Evolutionary conservation across 1,140 invertebrate species (phyloP), one percentile per base, ranked within the genome.

Genomic region (Hyphantria cunea): DNA sequence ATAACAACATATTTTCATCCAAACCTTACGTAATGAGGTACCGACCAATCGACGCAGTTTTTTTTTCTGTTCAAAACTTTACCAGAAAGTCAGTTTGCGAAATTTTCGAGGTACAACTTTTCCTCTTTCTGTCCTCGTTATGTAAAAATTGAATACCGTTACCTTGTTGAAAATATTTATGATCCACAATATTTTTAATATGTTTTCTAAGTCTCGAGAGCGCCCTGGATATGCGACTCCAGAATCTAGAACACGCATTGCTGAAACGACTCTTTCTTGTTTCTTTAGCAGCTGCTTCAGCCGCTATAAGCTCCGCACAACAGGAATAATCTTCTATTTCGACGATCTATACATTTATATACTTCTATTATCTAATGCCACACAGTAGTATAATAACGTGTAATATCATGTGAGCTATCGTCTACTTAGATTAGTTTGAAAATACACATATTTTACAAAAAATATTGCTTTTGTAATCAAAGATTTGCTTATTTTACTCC

Each of bases 161-260:
- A 90, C 88, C 98, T 86, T 99, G 96, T 86, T 99, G 98, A 91
- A 99, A 99, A 78, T 97, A 96, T 84, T 96, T 96, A 85, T 97
- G 94, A 74, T 97, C 95, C 7, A 96, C 96, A 42, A 97, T 86
- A 44, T 90, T 90, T 77, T 95, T 95, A 10, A 96, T 93, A 70
- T 93, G 93, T 68, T 93, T 92, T 32, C 94, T 91, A 0, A 94
- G 69, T 63, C 90, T 92, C 3, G 90, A 80, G 37, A 93, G 88
- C 14, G 89, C 73, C 68, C 92, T 94, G 14, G 92, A 89, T 50
- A 92, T 70, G 42, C 66, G 72, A 44, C 88, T 81, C 71, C 93
- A 94, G n/a, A 94, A 70, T 3, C 84, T 82, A 15, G 87, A 86
- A 34, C 90, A 91, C 0, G 84, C 81, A 63, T 74, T 86, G 6